These are phyloP conservation scores for Chunga burmeisteri DNA, from an alignment of 2,113 vertebrate genomes.

Conservation along the genomic window DNA sequence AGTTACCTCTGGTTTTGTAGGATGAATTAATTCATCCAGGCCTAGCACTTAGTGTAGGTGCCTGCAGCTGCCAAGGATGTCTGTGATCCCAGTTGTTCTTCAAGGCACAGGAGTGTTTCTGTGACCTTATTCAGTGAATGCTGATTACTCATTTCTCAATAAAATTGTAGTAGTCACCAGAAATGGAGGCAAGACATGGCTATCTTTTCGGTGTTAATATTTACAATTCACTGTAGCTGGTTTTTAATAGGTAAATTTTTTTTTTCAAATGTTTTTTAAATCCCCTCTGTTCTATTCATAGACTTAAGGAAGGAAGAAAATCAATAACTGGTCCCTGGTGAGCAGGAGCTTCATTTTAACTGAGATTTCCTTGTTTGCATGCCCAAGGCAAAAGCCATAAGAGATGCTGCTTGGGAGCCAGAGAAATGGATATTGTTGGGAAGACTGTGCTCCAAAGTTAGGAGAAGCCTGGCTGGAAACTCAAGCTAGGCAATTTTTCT, in stretches of 20 bases:
- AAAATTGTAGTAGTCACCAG: neutral
- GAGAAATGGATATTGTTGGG: neutral
- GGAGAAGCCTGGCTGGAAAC: neutral
- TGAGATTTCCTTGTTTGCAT: neutral
- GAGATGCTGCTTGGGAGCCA: neutral
- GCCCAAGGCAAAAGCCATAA: neutral
- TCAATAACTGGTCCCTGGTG: neutral
- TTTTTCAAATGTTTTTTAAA: neutral
- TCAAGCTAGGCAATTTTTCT: neutral
- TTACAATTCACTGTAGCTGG: neutral
- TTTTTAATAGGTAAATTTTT: neutral
- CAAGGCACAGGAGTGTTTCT: neutral
- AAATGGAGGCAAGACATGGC: neutral
- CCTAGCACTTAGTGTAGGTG: neutral
- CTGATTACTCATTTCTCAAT: neutral
- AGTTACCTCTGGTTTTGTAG: neutral
- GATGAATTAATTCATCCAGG: neutral
- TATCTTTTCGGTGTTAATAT: neutral
- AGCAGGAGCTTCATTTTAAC: slow-evolving; percentile 5
- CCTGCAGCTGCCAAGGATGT: neutral
- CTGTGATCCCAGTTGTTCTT: neutral
- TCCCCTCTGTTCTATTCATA: neutral
- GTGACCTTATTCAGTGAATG: neutral
- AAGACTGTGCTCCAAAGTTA: neutral
- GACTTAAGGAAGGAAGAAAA: neutral